Percentiles rank a stretch among this genome's conserved stretches.
Evolutionary conservation across 2,797 vertebrate species (phyloP).

Genomic region (Protonibea diacanthus): DNA sequence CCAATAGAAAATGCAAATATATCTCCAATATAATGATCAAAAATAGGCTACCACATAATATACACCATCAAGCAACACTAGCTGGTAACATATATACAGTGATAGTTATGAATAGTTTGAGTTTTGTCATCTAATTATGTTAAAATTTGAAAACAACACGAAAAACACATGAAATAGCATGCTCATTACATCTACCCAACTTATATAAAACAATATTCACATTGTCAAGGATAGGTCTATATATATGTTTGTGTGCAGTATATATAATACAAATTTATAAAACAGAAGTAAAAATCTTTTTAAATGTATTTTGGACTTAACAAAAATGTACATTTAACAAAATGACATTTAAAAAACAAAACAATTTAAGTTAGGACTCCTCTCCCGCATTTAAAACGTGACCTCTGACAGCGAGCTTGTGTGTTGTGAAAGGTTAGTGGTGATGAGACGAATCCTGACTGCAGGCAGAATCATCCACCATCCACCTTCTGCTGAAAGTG

Average conservation of each 20-base stretch:
- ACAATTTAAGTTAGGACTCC: neutral
- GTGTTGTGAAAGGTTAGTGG: conserved; percentile 1
- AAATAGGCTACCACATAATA: neutral
- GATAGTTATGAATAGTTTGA: neutral
- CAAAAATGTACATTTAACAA: too few species aligned
- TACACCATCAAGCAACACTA: neutral
- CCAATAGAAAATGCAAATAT: neutral
- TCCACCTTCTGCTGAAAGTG: conserved; percentile 13
- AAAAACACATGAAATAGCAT: neutral
- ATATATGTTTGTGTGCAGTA: neutral
- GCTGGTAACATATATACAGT: neutral
- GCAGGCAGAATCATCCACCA: conserved; percentile 15
- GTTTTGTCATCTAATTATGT: neutral
- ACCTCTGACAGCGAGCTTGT: neutral
- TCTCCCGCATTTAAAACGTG: neutral
- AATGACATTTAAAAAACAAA: too few species aligned
- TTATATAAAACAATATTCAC: neutral
- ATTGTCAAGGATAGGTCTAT: neutral
- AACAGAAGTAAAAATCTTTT: neutral
- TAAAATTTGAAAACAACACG: neutral
- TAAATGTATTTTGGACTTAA: neutral
- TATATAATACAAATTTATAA: neutral
- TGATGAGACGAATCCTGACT: neutral
- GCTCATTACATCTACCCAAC: neutral
- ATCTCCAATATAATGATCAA: neutral